Base-by-base conservation (phyloP, 1,140 invertebrate species). In the Sminthurinus signatus region DNA sequence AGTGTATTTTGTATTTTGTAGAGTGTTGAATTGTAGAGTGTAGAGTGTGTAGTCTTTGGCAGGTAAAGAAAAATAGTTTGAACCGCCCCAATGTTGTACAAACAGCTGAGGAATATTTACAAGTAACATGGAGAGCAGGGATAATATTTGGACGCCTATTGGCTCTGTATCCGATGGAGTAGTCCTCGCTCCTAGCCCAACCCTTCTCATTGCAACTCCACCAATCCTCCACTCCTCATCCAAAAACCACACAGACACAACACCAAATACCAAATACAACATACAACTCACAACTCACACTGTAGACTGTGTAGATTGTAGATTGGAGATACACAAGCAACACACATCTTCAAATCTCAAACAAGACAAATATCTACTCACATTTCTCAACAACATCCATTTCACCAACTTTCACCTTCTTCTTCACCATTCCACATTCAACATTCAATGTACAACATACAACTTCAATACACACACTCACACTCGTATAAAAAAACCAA, bases 71-170 rank as follows among this genome's bases (percentile, higher is more conserved):
- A 54, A 14, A 52, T 56, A 23, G 54, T 57, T n/a, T 56, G 59
- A 46, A 61, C 59, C 51, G 58, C 58, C 59, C 58, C 59, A 61
- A 43, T 66, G 59, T 66, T 61, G 64, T 61, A 61, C 51, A 61
- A 66, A 61, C 58, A 61, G 51, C 52, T 56, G 42, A 61, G 64
- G 56, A 66, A 66, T 60, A 60, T 61, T 66, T 66, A 43, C 48
- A 32, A 67, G 59, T 42, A 67, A 59, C 60, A 62, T 51, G 39
- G 60, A 62, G 60, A 58, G 60, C 60, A 51, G 60, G 65, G 65
- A 67, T 67, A 67, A 67, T 67, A 67, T 67, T 67, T 62, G 52
- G 60, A 55, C 42, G 29, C 65, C 55, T 62, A 67, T 67, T 67
- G 60, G 65, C 52, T 60, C 65, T 58, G 31, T 67, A 54, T 62